Evolutionary conservation across 1,140 invertebrate genomes (phyloP).

Genomic region (Hyles euphorbiae): DNA sequence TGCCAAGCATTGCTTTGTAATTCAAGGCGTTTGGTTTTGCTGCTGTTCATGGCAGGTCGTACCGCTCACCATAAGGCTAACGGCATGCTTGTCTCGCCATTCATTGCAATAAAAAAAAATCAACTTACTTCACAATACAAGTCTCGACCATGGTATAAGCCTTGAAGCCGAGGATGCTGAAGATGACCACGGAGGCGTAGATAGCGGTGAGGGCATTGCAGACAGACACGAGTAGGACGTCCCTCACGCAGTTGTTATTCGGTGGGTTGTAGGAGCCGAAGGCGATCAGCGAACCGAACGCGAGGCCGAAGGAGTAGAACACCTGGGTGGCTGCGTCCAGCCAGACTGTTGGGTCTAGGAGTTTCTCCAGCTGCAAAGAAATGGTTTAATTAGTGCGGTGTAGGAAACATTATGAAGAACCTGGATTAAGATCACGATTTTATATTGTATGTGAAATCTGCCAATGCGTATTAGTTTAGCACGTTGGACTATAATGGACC

Average conservation of each 20-base stretch:
- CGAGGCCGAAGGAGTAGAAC: slow-evolving; percentile 95
- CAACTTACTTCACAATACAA: slow-evolving; percentile 83
- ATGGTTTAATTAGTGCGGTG: not conserved
- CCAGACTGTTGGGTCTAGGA: slow-evolving; percentile 90
- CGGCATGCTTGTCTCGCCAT: too few relatives aligned
- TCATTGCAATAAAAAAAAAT: not conserved
- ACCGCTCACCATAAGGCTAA: too few relatives aligned
- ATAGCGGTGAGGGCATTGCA: slow-evolving; percentile 95
- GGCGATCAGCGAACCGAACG: slow-evolving; percentile 93
- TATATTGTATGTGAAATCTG: too few relatives aligned
- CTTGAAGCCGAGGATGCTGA: slow-evolving; percentile 92
- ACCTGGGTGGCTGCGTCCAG: slow-evolving; percentile 96
- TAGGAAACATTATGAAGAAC: too few relatives aligned
- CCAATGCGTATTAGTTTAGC: too few relatives aligned
- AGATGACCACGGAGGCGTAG: slow-evolving; percentile 95
- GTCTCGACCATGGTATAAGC: slow-evolving; percentile 87
- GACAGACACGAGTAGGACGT: slow-evolving; percentile 91
- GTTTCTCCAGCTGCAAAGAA: slow-evolving; percentile 82
- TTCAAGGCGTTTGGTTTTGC: too few relatives aligned
- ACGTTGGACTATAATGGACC: too few relatives aligned
- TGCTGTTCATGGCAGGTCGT: too few relatives aligned
- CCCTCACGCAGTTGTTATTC: slow-evolving; percentile 92
- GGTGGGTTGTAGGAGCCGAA: slow-evolving; percentile 94
- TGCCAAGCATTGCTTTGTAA: too few relatives aligned
- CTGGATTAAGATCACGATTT: too few relatives aligned